A percentile compares a stretch with the other conserved stretches of the same genome.
phyloP scores from a whole-genome alignment of 2,797 vertebrate genomes.

The Pangasius larnaudii region DNA sequence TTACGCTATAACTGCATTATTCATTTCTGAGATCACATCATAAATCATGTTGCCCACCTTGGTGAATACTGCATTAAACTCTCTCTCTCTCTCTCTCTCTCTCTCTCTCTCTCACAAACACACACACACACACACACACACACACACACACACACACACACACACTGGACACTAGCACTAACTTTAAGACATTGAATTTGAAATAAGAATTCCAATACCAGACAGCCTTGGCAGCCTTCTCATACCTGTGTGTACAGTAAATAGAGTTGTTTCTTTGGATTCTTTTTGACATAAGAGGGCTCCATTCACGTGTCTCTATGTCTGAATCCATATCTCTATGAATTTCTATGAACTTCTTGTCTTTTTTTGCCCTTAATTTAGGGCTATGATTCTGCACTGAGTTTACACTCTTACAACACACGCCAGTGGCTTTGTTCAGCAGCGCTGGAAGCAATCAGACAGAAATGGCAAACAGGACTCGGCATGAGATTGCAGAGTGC shows the following conservation, averaged over 20 bases:
- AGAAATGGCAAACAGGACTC: constrained; percentile 35
- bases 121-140: constrained; percentile 37
- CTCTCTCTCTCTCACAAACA: too few species aligned
- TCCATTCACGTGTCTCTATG: constrained; percentile 59
- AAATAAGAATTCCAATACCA: constrained; percentile 35
- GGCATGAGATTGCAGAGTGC: constrained; percentile 14
- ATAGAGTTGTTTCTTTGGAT: constrained; percentile 63
- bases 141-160: constrained; percentile 26
- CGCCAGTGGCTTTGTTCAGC: constrained; percentile 16
- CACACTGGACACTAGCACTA: constrained; percentile 49
- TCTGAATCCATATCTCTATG: constrained; percentile 58
- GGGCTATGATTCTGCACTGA: constrained; percentile 58
- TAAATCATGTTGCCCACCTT: neutral
- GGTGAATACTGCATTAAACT: neutral
- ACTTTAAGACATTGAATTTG: constrained; percentile 61
- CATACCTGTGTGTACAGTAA: constrained; percentile 29
- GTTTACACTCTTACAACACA: constrained; percentile 46
- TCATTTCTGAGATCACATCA: neutral
- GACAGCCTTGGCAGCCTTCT: constrained; percentile 18
- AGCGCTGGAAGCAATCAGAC: constrained; percentile 8
- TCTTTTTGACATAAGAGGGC: constrained; percentile 63
- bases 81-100: too few species aligned
- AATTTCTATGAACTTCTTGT: constrained; percentile 71
- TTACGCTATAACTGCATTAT: neutral
- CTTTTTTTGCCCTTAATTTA: constrained; percentile 65